These are phyloP conservation scores for Choristoneura fumiferana DNA, from an alignment of 1,140 invertebrate species.

Conservation along the genomic window DNA sequence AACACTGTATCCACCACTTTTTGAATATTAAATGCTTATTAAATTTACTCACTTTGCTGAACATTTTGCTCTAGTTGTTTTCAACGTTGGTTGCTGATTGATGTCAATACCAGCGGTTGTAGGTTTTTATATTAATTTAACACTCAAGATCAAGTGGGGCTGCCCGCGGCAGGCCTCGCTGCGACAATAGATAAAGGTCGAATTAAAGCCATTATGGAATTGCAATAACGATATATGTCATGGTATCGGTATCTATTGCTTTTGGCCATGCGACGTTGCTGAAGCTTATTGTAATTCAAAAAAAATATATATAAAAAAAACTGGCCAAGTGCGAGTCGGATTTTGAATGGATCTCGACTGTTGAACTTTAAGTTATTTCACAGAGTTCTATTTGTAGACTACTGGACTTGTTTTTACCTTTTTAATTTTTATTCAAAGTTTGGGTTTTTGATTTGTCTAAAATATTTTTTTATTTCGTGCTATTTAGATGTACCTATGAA, in stretches of 20 bases:
- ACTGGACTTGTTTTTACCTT: too few species aligned
- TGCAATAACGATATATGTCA: slow-evolving; percentile 14
- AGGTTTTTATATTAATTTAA: slow-evolving; percentile 17
- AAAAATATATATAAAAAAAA: too few species aligned
- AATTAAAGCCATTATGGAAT: slow-evolving; percentile 14
- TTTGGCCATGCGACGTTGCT: slow-evolving; percentile 9
- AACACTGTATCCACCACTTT: too few species aligned
- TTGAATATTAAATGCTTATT: neutral
- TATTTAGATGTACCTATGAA: too few species aligned
- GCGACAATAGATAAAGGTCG: slow-evolving; percentile 15
- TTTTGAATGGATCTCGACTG: too few species aligned
- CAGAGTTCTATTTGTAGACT: too few species aligned
- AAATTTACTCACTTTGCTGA: slow-evolving; percentile 13
- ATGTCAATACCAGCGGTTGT: slow-evolving; percentile 11
- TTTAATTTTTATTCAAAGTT: too few species aligned
- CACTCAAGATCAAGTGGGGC: slow-evolving; percentile 9
- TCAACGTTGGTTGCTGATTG: slow-evolving; percentile 13
- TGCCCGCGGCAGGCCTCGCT: slow-evolving; percentile 1
- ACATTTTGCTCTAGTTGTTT: slow-evolving; percentile 12
- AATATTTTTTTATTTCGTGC: too few species aligned
- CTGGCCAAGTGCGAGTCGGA: too few species aligned
- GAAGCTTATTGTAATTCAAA: slow-evolving; percentile 10
- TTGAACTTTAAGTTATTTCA: too few species aligned
- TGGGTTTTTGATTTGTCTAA: too few species aligned
- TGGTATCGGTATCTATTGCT: slow-evolving; percentile 14